Evolutionary conservation across 1,140 invertebrate species (phyloP).

Genomic region (Akabosia matsudoensis): DNA sequence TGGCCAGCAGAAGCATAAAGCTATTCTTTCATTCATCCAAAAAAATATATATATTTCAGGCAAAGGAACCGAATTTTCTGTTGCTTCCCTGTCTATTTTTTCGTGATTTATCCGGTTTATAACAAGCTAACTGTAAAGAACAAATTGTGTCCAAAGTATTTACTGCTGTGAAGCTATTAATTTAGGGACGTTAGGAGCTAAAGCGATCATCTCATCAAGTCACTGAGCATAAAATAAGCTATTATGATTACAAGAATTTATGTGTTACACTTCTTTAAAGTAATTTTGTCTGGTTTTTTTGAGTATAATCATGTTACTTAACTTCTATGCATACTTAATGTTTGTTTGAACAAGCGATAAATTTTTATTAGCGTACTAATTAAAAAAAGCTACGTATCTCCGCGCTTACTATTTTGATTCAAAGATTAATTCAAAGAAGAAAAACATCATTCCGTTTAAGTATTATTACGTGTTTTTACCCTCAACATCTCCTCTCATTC

Average conservation of each 20-base stretch:
- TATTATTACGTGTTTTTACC: constrained; percentile 10
- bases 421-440: constrained; percentile 10
- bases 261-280: background rate
- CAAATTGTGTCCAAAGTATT: background rate
- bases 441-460: constrained; percentile 21
- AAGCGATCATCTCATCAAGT: background rate
- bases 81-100: background rate
- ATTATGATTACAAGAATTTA: background rate
- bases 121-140: too few species aligned
- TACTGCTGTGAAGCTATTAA: background rate
- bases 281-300: background rate
- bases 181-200: too few species aligned
- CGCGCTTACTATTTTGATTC: background rate
- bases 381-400: too few species aligned
- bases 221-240: constrained; percentile 3
- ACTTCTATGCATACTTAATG: background rate
- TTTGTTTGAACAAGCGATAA: background rate
- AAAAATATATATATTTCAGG: too few species aligned
- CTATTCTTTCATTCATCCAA: too few species aligned
- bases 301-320: background rate
- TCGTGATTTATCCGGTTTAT: background rate
- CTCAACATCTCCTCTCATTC: constrained; percentile 6
- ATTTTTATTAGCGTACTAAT: constrained; percentile 1
- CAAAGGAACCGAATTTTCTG: background rate
- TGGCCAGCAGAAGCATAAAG: too few species aligned